A percentile compares a stretch with the other conserved stretches of the same genome.
Conservation (phyloP, 30 jellyfish, hydroid and myxozoan genomes). For the Nemopilema nomurai region DNA sequence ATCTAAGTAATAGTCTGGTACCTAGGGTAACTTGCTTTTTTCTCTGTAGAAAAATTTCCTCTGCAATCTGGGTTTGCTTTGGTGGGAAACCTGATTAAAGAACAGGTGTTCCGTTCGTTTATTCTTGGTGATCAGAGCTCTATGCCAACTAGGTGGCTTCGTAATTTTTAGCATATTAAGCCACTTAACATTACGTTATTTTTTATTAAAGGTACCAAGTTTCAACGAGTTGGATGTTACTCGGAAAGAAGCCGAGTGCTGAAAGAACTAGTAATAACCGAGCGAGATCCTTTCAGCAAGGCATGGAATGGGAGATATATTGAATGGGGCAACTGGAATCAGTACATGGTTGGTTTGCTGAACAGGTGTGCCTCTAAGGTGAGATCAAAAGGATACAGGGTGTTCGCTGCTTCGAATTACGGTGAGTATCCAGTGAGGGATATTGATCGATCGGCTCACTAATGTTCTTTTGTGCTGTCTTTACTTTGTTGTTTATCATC, state of each 20-base stretch:
- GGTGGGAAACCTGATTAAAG: too few relatives aligned
- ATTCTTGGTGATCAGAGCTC: too few relatives aligned
- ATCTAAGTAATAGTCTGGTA: too few relatives aligned
- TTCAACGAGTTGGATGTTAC: conserved; percentile 16
- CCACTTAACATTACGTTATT: too few relatives aligned
- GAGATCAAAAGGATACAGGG: conserved; percentile 12
- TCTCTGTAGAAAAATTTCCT: too few relatives aligned
- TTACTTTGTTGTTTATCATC: too few relatives aligned
- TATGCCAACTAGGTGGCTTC: too few relatives aligned
- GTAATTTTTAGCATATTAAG: too few relatives aligned
- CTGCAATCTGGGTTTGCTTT: too few relatives aligned
- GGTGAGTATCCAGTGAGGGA: conserved; percentile 44
- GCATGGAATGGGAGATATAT: conserved; percentile 65
- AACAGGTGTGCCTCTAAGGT: conserved; percentile 78
- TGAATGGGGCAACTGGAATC: conserved; percentile 77
- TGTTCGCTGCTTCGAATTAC: conserved; percentile 50
- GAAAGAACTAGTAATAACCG: conserved; percentile 6
- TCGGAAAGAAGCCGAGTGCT: not conserved
- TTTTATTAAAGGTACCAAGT: conserved; percentile 1
- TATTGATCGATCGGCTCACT: not conserved
- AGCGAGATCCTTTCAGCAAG: conserved; percentile 29
- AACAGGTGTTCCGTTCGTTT: too few relatives aligned
- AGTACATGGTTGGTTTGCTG: conserved; percentile 44
- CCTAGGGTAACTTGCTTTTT: too few relatives aligned
- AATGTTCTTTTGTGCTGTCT: too few relatives aligned